phyloP scores from a whole-genome alignment of 2,888 invertebrate genomes.

The Tupiocoris notatus region DNA sequence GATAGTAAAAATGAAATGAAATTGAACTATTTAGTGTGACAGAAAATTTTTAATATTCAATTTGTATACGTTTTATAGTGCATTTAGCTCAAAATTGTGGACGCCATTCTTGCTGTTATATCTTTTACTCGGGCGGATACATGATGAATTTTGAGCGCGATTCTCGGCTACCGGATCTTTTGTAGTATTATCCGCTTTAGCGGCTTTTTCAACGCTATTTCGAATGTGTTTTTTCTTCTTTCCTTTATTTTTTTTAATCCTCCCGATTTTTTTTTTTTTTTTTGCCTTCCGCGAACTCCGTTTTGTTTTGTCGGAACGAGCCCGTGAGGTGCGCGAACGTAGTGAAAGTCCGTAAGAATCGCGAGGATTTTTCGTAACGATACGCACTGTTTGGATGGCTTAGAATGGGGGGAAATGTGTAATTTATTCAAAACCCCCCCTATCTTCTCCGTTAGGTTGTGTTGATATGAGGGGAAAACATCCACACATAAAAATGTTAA shows the following conservation, averaged over 20 bases:
- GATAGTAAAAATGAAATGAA: no score
- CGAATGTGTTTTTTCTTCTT: constrained; percentile 5
- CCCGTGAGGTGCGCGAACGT: neutral
- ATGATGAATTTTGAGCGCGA: neutral
- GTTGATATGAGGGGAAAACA: constrained; percentile 31
- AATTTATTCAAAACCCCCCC: constrained; percentile 26
- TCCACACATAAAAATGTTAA: constrained; percentile 37
- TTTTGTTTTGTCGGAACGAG: neutral
- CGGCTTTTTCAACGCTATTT: neutral
- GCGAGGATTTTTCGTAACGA: neutral
- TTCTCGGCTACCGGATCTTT: neutral
- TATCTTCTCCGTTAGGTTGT: neutral
- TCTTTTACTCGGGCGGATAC: constrained; percentile 21
- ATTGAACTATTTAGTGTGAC: no score
- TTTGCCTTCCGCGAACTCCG: neutral
- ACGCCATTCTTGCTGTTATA: constrained; percentile 25
- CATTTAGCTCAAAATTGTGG: no score
- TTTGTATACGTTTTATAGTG: no score
- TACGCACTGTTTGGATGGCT: neutral
- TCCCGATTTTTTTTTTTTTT: constrained; percentile 1
- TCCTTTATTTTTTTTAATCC: neutral
- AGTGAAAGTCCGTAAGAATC: constrained; percentile 14
- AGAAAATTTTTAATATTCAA: no score
- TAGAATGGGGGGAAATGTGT: constrained; percentile 17
- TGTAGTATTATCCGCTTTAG: neutral